Evolutionary conservation across 2,888 invertebrate genomes (phyloP).

Genomic region (Rambutsinella grinnellia): DNA sequence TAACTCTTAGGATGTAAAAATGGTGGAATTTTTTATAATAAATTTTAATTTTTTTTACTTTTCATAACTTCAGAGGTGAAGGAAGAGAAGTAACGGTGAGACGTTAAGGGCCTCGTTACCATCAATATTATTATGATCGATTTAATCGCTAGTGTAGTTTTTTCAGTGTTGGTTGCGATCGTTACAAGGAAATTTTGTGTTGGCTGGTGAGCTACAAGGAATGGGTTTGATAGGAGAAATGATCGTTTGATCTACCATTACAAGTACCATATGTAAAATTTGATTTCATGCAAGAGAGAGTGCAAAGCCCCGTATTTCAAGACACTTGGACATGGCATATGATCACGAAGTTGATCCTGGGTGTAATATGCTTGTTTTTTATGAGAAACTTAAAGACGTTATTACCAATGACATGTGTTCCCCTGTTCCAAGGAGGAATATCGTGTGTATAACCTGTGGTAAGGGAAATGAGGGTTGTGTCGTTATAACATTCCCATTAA

Average conservation of each 20-base stretch:
- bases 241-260: constrained; percentile 53
- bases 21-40: constrained; percentile 27
- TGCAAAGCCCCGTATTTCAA: constrained; percentile 30
- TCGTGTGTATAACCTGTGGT: constrained; percentile 3
- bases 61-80: constrained; percentile 11
- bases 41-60: constrained; percentile 13
- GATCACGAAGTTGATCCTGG: constrained; percentile 7
- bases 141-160: constrained; percentile 47
- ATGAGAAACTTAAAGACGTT: constrained; percentile 53
- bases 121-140: constrained; percentile 51
- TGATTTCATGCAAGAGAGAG: constrained; percentile 52
- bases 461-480: not conserved
- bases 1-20: no score
- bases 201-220: constrained; percentile 14
- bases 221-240: constrained; percentile 10
- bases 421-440: not conserved
- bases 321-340: constrained; percentile 27
- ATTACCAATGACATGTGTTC: constrained; percentile 53
- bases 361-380: constrained; percentile 39
- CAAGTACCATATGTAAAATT: constrained; percentile 42
- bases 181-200: constrained; percentile 35
- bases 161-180: not conserved
- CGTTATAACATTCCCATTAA: not conserved
- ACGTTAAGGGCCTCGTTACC: constrained; percentile 39
- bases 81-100: not conserved